Conservation (phyloP, 2,888 invertebrate genomes). For the Andrena praecox region DNA sequence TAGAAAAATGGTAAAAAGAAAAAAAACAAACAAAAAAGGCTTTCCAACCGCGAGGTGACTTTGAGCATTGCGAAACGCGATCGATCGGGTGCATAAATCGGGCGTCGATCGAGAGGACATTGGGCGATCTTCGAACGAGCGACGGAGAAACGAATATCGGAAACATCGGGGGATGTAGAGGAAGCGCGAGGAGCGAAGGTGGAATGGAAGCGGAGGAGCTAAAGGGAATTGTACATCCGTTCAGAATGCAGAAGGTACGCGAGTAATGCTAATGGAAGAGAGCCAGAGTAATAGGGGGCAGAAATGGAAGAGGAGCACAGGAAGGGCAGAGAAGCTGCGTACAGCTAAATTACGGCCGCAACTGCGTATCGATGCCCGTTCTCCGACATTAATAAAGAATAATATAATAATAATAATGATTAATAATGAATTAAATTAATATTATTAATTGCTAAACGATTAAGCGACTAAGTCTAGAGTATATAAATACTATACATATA, state of each 20-base stretch:
- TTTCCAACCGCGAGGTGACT: slow-evolving; percentile 58
- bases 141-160: not conserved
- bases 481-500: slow-evolving; percentile 76
- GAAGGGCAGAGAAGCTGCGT: slow-evolving; percentile 58
- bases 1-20: slow-evolving; percentile 3
- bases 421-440: slow-evolving; percentile 82
- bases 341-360: slow-evolving; percentile 76
- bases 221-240: slow-evolving; percentile 53
- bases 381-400: slow-evolving; percentile 83
- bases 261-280: slow-evolving; percentile 51
- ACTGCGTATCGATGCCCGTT: slow-evolving; percentile 83
- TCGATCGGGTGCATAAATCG: slow-evolving; percentile 64
- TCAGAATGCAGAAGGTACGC: slow-evolving; percentile 56
- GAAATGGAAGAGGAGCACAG: slow-evolving; percentile 24
- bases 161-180: not conserved
- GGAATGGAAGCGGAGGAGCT: slow-evolving; percentile 30
- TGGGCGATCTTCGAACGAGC: slow-evolving; percentile 13
- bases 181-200: not conserved
- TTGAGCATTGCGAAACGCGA: slow-evolving; percentile 63
- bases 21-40: slow-evolving; percentile 52
- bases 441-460: slow-evolving; percentile 84
- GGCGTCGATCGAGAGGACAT: slow-evolving; percentile 18
- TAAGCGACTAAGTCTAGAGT: slow-evolving; percentile 81
- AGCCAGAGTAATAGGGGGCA: slow-evolving; percentile 48
- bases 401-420: slow-evolving; percentile 80